Base-by-base conservation (phyloP, 2,888 invertebrate species). In the Drosophila greeni region DNA sequence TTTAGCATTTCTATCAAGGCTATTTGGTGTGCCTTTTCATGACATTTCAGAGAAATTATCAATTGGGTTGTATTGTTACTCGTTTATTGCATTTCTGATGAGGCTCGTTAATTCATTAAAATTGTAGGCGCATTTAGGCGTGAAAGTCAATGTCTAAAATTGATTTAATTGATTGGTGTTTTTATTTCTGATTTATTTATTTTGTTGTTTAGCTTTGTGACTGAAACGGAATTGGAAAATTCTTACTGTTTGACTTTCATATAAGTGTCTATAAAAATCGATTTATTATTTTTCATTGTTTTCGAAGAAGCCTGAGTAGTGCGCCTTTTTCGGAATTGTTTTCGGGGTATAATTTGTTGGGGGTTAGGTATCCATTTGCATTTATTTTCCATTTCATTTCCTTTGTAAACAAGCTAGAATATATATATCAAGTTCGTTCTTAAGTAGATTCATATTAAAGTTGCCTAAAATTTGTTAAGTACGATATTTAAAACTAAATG, bases 21-120 rank as follows among this genome's bases (percentile, higher is more conserved):
- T 81, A 75, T 83, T 78, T 83, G 79, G 84, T 83, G 84, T 78
- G 79, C 79, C 79, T 66, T 47, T 70, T 67, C 47, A 66, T 68
- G 78, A 75, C 75, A 81, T 74, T 72, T 66, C 67, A 36, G 59
- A 75, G 72, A 81, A 83, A 66, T 70, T 70, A 76, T 68, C 58
- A 47, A 56, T 68, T 61, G 66, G 60, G 52, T 69, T 73, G 54
- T 58, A 45, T 66, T 20, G 16, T 53, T 70, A 51, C 57, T 74
- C 60, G 48, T 64, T 75, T 64, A 39, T 48, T 62, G 59, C 49
- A 47, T 60, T 66, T 31, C 51, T 18, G 66, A 37, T 51, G 62
- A 24, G 58, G 59, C 59, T 42, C 29, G 40, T 45, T 42, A 26
- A 59, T 66, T 70, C 58, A 58, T 59, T 59, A 62, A 80, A 76